Evolutionary conservation across 2,888 invertebrate genomes (phyloP).

Genomic region (Andricus quercusramuli): DNA sequence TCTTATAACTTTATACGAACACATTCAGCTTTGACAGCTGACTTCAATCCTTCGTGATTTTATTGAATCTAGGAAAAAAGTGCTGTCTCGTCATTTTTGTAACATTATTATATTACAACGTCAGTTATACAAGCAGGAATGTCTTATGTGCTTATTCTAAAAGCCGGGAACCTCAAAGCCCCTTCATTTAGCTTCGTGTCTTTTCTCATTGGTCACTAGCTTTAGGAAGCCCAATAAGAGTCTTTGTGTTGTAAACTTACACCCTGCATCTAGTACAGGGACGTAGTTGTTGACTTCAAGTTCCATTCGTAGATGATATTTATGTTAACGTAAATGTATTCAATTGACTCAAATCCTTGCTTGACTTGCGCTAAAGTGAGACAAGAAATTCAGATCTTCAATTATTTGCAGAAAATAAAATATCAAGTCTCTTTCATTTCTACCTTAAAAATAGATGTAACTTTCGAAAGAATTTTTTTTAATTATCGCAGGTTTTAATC

Average conservation of each 20-base stretch:
- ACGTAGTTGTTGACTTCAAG: constrained; percentile 45
- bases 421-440: background rate
- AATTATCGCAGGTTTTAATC: background rate
- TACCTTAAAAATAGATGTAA: background rate
- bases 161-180: constrained; percentile 59
- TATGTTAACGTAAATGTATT: background rate
- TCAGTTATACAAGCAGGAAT: constrained; percentile 62
- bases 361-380: background rate
- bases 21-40: too few relatives aligned
- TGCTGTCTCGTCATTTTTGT: constrained; percentile 7
- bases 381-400: background rate
- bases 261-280: constrained; percentile 54
- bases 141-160: constrained; percentile 61
- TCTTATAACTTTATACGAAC: too few relatives aligned
- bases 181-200: constrained; percentile 61
- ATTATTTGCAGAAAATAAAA: background rate
- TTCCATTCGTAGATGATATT: background rate
- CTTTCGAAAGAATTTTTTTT: background rate
- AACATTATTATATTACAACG: constrained; percentile 15
- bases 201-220: constrained; percentile 65
- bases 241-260: constrained; percentile 63
- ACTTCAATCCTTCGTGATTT: background rate
- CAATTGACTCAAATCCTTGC: background rate
- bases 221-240: constrained; percentile 69
- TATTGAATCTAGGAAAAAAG: constrained; percentile 2